Base-by-base conservation (phyloP, 2,888 invertebrate species). In the Aphidoletes aphidimyza region DNA sequence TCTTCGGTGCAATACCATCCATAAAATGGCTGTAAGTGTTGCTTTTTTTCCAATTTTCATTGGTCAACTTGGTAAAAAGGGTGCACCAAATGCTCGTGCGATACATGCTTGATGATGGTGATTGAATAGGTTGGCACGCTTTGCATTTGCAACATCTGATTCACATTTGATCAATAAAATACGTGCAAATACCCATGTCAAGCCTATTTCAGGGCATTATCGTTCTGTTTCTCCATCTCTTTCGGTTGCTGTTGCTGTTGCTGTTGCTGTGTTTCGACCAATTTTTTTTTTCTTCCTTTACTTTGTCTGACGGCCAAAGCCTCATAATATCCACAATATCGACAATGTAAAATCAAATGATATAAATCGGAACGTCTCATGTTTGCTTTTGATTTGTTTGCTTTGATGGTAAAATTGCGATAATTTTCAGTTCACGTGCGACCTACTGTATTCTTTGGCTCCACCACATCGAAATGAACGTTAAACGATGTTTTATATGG, bases 41-140 rank as follows among this genome's bases (percentile, higher is more conserved):
- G 9, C 8, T 1, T 54, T 54, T n/a, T 54, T 54, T n/a, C 9
- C n/a, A 22, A 8, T 54, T 22, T 54, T 22, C 22, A 47, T 47
- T 69, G 69, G 26, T 69, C 34, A 30, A 69, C 3, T 5, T 26
- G 14, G 69, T 30, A 34, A 69, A 69, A 69, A 19, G n/a, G n/a
- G 69, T 69, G 69, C 69, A 69, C n/a, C n/a, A n/a, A n/a, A n/a
- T n/a, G n/a, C n/a, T 30, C 34, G 69, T 30, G n/a, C 69, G 69
- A 6, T 69, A 30, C 69, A n/a, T 30, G 30, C 26, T 2, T 17
- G 3, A 14, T 30, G 26, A 30, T 30, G 26, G 30, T 30, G 14
- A 69, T 69, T 30, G 5, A 69, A 34, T 69, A 30, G 11, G 0
- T 30, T 9, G 34, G 69, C 34, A 34, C 34, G 69, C 69, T 69